Conservation (phyloP, 2,797 vertebrate species). For the Enteromius unitaeniatus region DNA sequence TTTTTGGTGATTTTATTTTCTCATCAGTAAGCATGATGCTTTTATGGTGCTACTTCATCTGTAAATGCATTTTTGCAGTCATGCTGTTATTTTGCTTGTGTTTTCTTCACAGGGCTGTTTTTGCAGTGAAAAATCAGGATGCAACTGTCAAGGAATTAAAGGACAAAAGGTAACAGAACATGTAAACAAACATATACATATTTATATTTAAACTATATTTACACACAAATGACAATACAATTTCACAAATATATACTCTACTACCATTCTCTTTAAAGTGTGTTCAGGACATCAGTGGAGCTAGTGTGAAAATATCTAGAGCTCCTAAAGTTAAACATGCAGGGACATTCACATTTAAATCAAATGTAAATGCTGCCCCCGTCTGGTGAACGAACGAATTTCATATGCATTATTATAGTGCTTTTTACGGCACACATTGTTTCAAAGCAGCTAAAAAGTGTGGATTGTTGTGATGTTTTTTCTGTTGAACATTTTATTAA, state of each 20-base stretch:
- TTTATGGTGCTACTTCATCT: background rate
- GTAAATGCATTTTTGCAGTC: background rate
- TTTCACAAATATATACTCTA: background rate
- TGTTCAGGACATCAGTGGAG: background rate
- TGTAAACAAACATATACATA: constrained; percentile 12
- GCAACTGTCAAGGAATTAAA: constrained; percentile 55
- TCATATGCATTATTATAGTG: background rate
- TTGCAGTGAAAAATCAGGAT: constrained; percentile 16
- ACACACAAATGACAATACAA: background rate
- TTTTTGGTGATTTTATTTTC: background rate
- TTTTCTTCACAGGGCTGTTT: constrained; percentile 37
- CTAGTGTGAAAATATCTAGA: background rate
- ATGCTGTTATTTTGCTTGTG: constrained; percentile 9
- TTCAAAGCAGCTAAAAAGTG: background rate
- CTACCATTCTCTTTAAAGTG: background rate
- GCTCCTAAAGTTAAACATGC: background rate
- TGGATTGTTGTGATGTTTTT: too few species aligned
- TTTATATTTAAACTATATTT: background rate
- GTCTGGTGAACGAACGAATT: background rate
- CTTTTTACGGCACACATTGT: background rate
- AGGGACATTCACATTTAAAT: background rate
- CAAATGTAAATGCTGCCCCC: constrained; percentile 18
- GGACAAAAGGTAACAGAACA: constrained; percentile 54
- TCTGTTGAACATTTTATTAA: too few species aligned
- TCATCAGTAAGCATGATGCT: background rate